Conservation (phyloP, 92 coral and sea anemone species). For the Phenganax marumi region DNA sequence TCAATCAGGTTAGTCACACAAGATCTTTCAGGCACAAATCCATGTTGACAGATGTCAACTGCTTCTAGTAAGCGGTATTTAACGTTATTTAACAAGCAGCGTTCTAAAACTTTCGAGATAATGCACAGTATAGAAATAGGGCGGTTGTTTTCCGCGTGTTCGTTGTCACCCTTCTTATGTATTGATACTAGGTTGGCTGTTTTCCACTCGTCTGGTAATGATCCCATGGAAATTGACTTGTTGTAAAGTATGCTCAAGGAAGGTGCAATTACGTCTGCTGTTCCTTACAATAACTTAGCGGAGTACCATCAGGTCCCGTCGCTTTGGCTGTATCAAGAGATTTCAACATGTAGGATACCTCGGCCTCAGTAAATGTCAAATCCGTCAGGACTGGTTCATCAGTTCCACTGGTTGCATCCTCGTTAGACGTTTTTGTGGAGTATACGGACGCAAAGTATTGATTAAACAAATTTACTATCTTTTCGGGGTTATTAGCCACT, state of each 20-base stretch:
- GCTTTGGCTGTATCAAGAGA: slow-evolving; percentile 6
- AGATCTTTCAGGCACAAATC: slow-evolving; percentile 1
- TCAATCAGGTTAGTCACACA: slow-evolving; percentile 22
- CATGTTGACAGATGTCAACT: slow-evolving; percentile 9
- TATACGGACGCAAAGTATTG: slow-evolving; percentile 2
- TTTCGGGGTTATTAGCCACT: background rate
- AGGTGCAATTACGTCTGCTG: background rate
- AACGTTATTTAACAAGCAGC: slow-evolving; percentile 1
- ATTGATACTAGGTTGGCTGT: too few relatives aligned
- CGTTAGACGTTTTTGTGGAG: slow-evolving; percentile 2
- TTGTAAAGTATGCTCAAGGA: background rate
- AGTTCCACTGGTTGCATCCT: slow-evolving; percentile 23
- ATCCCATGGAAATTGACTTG: too few relatives aligned
- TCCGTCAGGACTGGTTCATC: too few relatives aligned
- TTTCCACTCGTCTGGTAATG: too few relatives aligned
- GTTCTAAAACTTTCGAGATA: slow-evolving; percentile 6
- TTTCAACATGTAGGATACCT: background rate
- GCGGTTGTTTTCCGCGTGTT: too few relatives aligned
- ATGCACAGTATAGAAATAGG: slow-evolving; percentile 25
- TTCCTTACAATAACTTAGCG: background rate
- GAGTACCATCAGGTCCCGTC: too few relatives aligned
- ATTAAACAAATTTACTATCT: background rate
- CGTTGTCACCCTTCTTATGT: too few relatives aligned
- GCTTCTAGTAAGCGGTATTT: background rate
- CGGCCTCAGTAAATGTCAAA: background rate